Evolutionary conservation across 2,797 vertebrate species (phyloP), one percentile per base, ranked within the genome.

Genomic region (Chaenodraco wilsoni): DNA sequence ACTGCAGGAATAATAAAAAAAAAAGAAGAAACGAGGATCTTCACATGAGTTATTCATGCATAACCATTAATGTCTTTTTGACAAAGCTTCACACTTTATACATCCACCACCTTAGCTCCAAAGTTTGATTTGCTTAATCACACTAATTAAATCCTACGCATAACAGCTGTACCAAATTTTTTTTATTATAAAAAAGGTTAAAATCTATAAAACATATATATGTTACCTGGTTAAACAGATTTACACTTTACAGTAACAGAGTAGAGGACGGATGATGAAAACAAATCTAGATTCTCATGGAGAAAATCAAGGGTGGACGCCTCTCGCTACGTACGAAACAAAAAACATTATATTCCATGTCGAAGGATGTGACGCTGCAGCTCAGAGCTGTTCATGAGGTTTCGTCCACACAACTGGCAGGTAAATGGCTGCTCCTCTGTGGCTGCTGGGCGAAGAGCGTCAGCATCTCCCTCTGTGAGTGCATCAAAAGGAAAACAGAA

Each of bases 381-480:
- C 43, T 92, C 87, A 33, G 59, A 45, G 45, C 40, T 16, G 79
- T 62, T 84, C 19, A 0, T 10, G 16, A 94, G 72, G 62, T 46
- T 89, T 58, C 92, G 84, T 3, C 93, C 93, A 76, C 93, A 93
- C 7, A 89, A 27, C 27, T 85, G 66, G 70, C 93, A 94, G 1
- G 64, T 49, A 12, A 89, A 89, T 51, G 0, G 43, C 41, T 83
- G 80, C 11, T 77, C 68, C 4, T 75, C 74, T 4, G 51, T 11
- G 0, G 50, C 0, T 4, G 59, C n/a, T 13, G 67, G 23, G 6
- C 0, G 0, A 9, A 10, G 23, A 48, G 17, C 66, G 51, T 64
- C 64, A 37, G 65, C 51, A 11, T 58, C 51, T 72, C 2, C 69
- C 0, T 37, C 66, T 0, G 2, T 0, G 3, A 40, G 2, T 3